Evolutionary conservation across 2,888 invertebrate species (phyloP), one percentile per base, ranked within the genome.

Genomic region (Hemithea aestivaria): DNA sequence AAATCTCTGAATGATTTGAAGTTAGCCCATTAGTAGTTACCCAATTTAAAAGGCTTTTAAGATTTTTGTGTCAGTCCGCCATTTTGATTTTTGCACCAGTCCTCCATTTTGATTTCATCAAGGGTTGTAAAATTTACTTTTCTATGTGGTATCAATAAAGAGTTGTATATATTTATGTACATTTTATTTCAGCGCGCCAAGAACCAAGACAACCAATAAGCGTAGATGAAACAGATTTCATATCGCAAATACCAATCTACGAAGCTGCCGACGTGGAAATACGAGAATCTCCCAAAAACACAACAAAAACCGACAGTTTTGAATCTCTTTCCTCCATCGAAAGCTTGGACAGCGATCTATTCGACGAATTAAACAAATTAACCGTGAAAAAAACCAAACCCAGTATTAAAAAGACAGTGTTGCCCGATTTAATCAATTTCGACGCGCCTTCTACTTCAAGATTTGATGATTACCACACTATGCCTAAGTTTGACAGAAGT

Each of bases 341-440:
- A 7, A 81, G 79, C 58, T 64, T 85, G 11, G 67, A 69, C 53
- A 77, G 80, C 41, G 82, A 81, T 41, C 60, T 83, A 24, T 84
- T 66, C 41, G 80, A 80, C 0, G 80, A 87, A 56, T 53, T 85
- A 1, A 73, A 50, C 41, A 80, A 78, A 58, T 54, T 85, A 1
- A 55, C 66, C 28, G 63, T 82, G 47, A 68, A 71, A 11, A 77
- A 71, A 52, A 57, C 40, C 1, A 62, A 58, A 20, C 60, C 75
- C 0, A 53, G 60, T 32, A 63, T 82, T 2, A 76, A 76, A 52
- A 73, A 64, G 10, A 21, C 41, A 45, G 69, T 74, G 45, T 57
- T 85, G 45, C 87, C 85, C 30, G 87, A 85, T 40, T 47, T 87
- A 35, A 84, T 87, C 20, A 78, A 63, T 27, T 85, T 85, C 30